Conservation (phyloP, 1,140 invertebrate species). For the Paracyclopina nana region DNA sequence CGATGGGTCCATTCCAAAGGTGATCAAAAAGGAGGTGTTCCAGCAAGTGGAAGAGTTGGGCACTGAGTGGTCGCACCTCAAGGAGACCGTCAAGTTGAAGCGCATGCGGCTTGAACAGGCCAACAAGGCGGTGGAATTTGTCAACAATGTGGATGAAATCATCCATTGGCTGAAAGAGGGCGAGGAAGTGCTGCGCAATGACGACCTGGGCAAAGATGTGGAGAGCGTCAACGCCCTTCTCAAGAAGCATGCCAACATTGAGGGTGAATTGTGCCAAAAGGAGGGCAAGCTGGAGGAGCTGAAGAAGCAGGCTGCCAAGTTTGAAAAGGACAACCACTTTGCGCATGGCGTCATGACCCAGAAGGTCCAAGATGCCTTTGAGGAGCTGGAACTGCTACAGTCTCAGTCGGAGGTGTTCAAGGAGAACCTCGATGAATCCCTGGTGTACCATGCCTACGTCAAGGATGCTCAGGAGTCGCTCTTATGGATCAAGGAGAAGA, state of each 20-base stretch:
- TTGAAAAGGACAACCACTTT: conserved; percentile 15
- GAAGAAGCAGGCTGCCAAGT: neutral
- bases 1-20: conserved; percentile 24
- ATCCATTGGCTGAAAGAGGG: conserved; percentile 63
- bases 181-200: conserved; percentile 53
- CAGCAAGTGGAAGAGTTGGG: conserved; percentile 59
- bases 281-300: neutral
- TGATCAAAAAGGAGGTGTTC: conserved; percentile 63
- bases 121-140: conserved; percentile 35
- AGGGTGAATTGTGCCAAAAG: neutral
- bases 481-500: conserved; percentile 63
- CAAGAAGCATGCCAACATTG: conserved; percentile 30
- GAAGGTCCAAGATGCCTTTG: conserved; percentile 34
- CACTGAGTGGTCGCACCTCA: conserved; percentile 57
- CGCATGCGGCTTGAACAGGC: conserved; percentile 75
- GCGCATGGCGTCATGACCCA: neutral
- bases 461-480: conserved; percentile 44
- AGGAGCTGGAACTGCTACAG: conserved; percentile 65
- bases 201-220: conserved; percentile 58
- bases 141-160: conserved; percentile 16
- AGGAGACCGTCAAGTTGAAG: conserved; percentile 53
- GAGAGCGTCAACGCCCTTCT: conserved; percentile 58
- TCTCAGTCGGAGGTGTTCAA: too few species aligned
- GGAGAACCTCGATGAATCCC: conserved; percentile 70
- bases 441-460: conserved; percentile 54